Evolutionary conservation across 92 coral and sea anemone species (phyloP).

Genomic region (Porites divaricata): DNA sequence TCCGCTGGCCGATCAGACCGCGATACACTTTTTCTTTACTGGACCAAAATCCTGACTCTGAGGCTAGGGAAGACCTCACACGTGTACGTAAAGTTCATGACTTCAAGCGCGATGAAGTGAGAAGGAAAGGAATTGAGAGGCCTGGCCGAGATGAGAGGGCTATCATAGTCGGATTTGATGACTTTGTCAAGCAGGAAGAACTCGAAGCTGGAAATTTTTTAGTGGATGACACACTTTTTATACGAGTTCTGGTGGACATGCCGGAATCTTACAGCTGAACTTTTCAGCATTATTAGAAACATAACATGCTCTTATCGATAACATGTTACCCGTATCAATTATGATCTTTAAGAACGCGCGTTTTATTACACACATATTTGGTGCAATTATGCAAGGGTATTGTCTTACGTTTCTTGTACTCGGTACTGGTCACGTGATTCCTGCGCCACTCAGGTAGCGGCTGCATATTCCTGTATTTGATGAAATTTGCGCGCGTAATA

Average conservation of each 20-base stretch:
- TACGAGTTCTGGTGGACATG: constrained; percentile 87
- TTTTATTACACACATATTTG: no score
- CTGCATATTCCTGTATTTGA: neutral
- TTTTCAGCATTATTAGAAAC: neutral
- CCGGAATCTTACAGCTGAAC: constrained; percentile 46
- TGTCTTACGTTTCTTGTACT: neutral
- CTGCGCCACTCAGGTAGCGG: neutral
- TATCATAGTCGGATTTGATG: constrained; percentile 98
- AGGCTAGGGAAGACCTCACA: constrained; percentile 81
- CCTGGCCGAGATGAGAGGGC: constrained; percentile 95
- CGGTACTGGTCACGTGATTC: neutral
- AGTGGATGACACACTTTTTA: constrained; percentile 76
- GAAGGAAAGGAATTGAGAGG: constrained; percentile 92
- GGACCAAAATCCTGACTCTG: constrained; percentile 84
- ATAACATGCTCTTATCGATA: no score
- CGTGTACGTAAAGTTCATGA: constrained; percentile 95
- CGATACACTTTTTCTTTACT: constrained; percentile 86
- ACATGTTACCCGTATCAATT: no score
- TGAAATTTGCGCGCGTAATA: no score
- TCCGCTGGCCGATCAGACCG: constrained; percentile 98
- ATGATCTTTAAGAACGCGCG: no score
- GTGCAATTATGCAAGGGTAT: no score
- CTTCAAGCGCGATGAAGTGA: constrained; percentile 91
- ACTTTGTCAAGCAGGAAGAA: constrained; percentile 85
- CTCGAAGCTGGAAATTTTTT: constrained; percentile 80